A percentile compares a stretch with the other conserved stretches of the same genome.
These are phyloP conservation scores for Baccha elongata DNA, from an alignment of 2,888 invertebrate genomes.

Conservation along the genomic window DNA sequence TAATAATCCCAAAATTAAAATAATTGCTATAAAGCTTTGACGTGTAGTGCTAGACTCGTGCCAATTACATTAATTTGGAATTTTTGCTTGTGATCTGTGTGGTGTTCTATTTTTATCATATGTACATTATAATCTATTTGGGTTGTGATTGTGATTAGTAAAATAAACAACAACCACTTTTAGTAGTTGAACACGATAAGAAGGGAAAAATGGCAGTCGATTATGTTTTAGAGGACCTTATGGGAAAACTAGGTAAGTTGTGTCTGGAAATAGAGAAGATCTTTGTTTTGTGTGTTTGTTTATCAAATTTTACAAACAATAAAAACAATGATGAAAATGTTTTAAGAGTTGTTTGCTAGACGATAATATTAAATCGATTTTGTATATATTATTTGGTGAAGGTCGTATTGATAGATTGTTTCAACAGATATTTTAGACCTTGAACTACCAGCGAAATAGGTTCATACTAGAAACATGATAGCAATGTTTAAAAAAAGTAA, in stretches of 20 bases:
- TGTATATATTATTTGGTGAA: no score
- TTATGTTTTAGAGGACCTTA: slow-evolving; percentile 86
- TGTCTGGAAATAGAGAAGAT: not conserved
- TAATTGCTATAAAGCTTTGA: slow-evolving; percentile 26
- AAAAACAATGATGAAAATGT: no score
- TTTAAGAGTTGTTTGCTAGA: no score
- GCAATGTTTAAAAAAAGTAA: no score
- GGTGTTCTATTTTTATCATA: slow-evolving; percentile 1
- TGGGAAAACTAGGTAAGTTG: slow-evolving; percentile 86
- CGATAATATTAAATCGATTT: no score
- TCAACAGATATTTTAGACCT: no score
- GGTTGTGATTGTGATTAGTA: slow-evolving; percentile 6
- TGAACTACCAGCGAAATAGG: no score
- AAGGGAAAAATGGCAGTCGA: slow-evolving; percentile 85
- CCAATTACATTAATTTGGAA: not conserved
- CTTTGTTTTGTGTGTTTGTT: no score
- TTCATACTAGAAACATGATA: no score
- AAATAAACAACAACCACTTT: slow-evolving; percentile 16
- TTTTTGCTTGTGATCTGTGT: not conserved
- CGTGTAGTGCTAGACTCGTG: not conserved
- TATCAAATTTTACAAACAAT: no score
- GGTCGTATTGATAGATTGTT: no score
- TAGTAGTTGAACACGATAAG: not conserved
- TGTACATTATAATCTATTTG: slow-evolving; percentile 5
- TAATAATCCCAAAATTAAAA: slow-evolving; percentile 35